Evolutionary conservation across 2,113 vertebrate genomes (phyloP).

Genomic region (Halcyon senegalensis): DNA sequence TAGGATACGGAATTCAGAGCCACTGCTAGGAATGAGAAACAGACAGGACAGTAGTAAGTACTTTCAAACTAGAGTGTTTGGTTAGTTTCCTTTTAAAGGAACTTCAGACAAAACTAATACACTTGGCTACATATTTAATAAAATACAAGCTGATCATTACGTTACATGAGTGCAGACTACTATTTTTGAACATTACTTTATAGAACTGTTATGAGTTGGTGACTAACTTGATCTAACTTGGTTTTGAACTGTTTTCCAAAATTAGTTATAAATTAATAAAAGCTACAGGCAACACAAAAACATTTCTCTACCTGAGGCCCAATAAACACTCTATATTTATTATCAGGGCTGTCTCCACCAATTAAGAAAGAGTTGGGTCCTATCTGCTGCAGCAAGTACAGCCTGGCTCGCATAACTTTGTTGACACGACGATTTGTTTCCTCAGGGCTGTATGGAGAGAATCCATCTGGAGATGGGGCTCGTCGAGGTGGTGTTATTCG

Average conservation of each 20-base stretch:
- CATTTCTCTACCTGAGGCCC: conserved; percentile 82
- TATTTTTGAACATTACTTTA: background rate
- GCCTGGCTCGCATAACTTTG: conserved; percentile 90
- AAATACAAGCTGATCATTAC: background rate
- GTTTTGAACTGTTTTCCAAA: background rate
- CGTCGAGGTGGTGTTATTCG: conserved; percentile 87
- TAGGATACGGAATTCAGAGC: background rate
- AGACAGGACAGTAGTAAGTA: background rate
- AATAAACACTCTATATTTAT: conserved; percentile 92
- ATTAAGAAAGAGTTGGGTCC: conserved; percentile 91
- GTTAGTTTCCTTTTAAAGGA: background rate
- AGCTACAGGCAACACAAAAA: background rate
- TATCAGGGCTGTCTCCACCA: conserved; percentile 90
- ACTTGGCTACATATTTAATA: background rate
- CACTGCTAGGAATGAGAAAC: background rate
- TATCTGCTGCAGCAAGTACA: conserved; percentile 89
- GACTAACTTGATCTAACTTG: background rate
- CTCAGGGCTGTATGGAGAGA: conserved; percentile 89
- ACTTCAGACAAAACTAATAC: background rate
- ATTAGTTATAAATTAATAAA: background rate
- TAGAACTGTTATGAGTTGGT: rapidly evolving
- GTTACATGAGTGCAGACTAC: background rate
- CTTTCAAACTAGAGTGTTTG: background rate
- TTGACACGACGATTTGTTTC: conserved; percentile 88
- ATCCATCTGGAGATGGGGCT: conserved; percentile 90